These are phyloP conservation scores for Catharus bicknelli DNA, from an alignment of 2,113 vertebrate genomes.

Conservation along the genomic window DNA sequence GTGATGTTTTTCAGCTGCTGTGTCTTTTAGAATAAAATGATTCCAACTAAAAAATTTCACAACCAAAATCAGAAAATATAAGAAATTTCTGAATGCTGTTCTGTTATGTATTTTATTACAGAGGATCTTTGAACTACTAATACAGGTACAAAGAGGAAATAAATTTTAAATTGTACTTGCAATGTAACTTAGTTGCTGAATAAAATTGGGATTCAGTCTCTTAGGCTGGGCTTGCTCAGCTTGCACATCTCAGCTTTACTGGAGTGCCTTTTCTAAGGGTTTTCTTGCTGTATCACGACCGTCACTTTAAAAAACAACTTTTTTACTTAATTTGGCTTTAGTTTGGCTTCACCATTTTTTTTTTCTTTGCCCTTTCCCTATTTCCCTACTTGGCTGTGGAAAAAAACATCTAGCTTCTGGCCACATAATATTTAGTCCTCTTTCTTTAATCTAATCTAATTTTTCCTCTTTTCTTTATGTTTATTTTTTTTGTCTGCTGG, in stretches of 20 bases:
- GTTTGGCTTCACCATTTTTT: no score
- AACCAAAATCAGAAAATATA: background rate
- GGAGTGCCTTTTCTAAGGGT: background rate
- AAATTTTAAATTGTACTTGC: background rate
- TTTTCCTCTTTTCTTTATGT: background rate
- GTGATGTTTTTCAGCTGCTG: fast-evolving
- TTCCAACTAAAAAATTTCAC: background rate
- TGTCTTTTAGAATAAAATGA: background rate
- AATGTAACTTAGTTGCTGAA: background rate
- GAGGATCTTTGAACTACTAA: background rate
- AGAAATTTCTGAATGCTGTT: background rate
- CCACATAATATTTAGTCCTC: background rate
- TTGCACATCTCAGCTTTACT: background rate
- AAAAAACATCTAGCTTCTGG: background rate
- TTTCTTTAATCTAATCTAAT: background rate
- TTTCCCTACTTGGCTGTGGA: background rate
- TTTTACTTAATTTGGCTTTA: background rate
- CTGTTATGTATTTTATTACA: background rate
- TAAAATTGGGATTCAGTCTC: fast-evolving
- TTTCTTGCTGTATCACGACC: background rate
- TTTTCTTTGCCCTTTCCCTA: fast-evolving
- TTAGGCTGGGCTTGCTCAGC: background rate
- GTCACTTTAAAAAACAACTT: background rate
- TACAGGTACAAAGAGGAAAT: background rate
- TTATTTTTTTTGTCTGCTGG: background rate